Percentiles rank a stretch among this genome's conserved stretches.
phyloP scores from a whole-genome alignment of 2,113 vertebrate species.

The Xiphophorus hellerii region DNA sequence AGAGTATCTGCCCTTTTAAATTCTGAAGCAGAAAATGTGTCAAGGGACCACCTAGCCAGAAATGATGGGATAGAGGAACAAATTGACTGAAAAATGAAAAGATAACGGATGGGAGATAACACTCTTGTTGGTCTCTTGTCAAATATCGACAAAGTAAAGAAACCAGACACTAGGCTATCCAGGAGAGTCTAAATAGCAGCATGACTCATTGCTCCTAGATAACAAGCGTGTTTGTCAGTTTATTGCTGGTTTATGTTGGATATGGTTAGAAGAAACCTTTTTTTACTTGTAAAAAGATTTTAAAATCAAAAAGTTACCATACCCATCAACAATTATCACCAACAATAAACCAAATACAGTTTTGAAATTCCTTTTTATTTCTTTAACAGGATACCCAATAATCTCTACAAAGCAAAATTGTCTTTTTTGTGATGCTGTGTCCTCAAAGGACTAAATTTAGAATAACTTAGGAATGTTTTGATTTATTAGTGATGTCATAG shows the following conservation, averaged over 20 bases:
- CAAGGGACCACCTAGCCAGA: slow-evolving; percentile 30
- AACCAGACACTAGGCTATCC: slow-evolving; percentile 40
- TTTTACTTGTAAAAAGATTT: not conserved
- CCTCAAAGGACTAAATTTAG: not conserved
- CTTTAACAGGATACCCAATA: not conserved
- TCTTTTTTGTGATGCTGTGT: not conserved
- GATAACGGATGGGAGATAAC: slow-evolving; percentile 29
- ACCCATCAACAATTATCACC: not conserved
- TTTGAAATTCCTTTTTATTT: not conserved
- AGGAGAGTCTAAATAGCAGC: slow-evolving; percentile 42
- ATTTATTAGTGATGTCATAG: not conserved
- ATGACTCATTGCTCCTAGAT: slow-evolving; percentile 41
- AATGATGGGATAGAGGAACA: slow-evolving; percentile 27
- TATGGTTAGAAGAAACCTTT: not conserved
- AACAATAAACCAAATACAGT: not conserved
- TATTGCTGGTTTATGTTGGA: not conserved
- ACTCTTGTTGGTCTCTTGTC: slow-evolving; percentile 45
- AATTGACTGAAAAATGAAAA: slow-evolving; percentile 32
- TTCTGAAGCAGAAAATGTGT: slow-evolving; percentile 15
- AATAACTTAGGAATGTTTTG: not conserved
- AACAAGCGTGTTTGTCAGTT: not conserved
- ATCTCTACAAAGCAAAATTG: not conserved
- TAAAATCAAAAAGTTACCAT: too few species aligned
- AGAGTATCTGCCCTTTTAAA: slow-evolving; percentile 35
- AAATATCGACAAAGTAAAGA: slow-evolving; percentile 49